Conservation (phyloP, 2,888 invertebrate genomes). For the Drepanosiphum platanoidis region DNA sequence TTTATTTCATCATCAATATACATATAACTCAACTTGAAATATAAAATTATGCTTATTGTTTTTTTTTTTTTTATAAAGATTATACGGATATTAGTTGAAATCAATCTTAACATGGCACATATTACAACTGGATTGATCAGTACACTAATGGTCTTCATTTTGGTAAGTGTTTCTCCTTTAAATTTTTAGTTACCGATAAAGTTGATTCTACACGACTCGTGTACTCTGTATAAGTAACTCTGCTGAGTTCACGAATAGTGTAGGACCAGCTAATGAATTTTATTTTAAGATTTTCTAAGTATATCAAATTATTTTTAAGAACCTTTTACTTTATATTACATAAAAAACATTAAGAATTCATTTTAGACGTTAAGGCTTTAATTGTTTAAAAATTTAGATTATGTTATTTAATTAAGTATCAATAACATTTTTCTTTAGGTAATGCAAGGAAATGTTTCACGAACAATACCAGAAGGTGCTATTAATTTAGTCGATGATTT, state of each 20-base stretch:
- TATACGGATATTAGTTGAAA: conserved; percentile 43
- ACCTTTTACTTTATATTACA: background rate
- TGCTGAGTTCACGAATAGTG: no score
- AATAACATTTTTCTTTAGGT: conserved; percentile 10
- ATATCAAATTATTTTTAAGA: background rate
- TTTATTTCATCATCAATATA: no score
- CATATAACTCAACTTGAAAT: no score
- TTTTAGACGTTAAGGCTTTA: background rate
- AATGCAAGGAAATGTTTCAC: conserved; percentile 54
- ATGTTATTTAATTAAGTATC: background rate
- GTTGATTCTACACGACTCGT: no score
- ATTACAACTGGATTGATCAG: conserved; percentile 45
- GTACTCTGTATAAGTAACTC: no score
- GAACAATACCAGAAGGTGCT: conserved; percentile 26
- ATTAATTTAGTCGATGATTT: conserved; percentile 7
- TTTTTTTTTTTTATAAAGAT: conserved; percentile 24
- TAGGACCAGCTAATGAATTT: no score
- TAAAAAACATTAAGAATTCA: background rate
- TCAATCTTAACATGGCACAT: conserved; percentile 50
- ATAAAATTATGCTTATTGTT: no score
- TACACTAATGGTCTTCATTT: conserved; percentile 34
- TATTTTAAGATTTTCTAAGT: background rate
- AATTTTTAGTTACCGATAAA: no score
- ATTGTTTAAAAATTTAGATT: background rate
- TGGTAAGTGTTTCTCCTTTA: conserved; percentile 45